A percentile compares a stretch with the other conserved stretches of the same genome.
These are phyloP conservation scores for Morbakka virulenta DNA, from an alignment of 30 jellyfish, hydroid and myxozoan genomes.

Conservation along the genomic window DNA sequence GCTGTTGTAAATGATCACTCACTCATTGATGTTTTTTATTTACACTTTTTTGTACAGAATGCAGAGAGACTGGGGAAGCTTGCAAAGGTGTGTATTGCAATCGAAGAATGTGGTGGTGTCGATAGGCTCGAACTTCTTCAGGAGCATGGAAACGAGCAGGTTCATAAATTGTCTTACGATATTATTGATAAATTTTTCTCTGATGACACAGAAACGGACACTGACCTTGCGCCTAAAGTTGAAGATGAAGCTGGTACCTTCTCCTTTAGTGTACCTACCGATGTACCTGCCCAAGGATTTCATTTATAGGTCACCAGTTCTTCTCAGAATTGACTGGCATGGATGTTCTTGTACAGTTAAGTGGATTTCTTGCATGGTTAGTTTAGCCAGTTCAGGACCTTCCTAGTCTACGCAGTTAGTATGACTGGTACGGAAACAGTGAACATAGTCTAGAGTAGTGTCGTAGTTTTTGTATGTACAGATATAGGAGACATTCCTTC, in stretches of 20 bases:
- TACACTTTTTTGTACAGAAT: constrained; percentile 59
- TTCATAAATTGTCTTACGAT: constrained; percentile 71
- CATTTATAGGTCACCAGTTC: neutral
- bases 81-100: constrained; percentile 48
- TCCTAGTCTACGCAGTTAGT: no score
- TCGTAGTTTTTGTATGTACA: no score
- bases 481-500: no score
- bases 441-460: no score
- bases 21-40: no score
- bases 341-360: no score
- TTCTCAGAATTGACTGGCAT: no score
- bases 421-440: no score
- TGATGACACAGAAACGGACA: constrained; percentile 59
- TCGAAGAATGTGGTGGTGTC: constrained; percentile 85
- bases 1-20: no score
- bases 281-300: neutral
- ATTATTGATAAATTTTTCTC: constrained; percentile 67
- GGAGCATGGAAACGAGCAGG: constrained; percentile 77
- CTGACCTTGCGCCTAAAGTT: constrained; percentile 65
- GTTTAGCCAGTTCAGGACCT: no score
- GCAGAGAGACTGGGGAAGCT: constrained; percentile 69
- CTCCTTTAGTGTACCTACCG: constrained; percentile 20
- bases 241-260: constrained; percentile 52
- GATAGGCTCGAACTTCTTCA: constrained; percentile 79
- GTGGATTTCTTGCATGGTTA: no score